Percentiles rank a stretch among this genome's conserved stretches.
Evolutionary conservation across 2,888 invertebrate species (phyloP).

Genomic region (Smittia sp.): DNA sequence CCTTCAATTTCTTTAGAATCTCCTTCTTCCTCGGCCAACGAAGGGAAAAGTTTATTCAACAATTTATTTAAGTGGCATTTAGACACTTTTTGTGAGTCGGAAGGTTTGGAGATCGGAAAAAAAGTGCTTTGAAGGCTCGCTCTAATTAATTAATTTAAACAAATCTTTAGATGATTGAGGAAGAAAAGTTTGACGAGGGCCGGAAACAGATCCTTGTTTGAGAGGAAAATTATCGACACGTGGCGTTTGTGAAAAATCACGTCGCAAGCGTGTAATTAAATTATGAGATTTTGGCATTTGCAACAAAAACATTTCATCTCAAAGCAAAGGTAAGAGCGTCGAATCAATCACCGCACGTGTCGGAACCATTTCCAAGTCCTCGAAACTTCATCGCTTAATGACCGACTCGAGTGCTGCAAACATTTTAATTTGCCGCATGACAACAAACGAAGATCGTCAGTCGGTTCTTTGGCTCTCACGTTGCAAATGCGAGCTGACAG

Average conservation of each 20-base stretch:
- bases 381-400: no score
- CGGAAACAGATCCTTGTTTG: background rate
- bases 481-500: background rate
- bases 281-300: background rate
- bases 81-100: slow-evolving; percentile 15
- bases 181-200: background rate
- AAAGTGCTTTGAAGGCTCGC: background rate
- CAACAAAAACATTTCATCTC: slow-evolving; percentile 3
- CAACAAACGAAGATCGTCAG: no score
- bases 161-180: background rate
- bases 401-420: no score
- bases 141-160: background rate
- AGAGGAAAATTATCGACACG: background rate
- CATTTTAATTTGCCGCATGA: no score
- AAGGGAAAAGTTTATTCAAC: slow-evolving; percentile 32
- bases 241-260: background rate
- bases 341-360: no score
- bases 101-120: background rate
- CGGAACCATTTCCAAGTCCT: background rate
- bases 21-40: background rate
- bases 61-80: slow-evolving; percentile 37
- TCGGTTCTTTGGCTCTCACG: background rate
- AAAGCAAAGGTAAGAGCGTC: background rate
- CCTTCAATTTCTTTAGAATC: background rate
- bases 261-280: background rate